Evolutionary conservation across 2,888 invertebrate species (phyloP).

Genomic region (Rosalia funebris): DNA sequence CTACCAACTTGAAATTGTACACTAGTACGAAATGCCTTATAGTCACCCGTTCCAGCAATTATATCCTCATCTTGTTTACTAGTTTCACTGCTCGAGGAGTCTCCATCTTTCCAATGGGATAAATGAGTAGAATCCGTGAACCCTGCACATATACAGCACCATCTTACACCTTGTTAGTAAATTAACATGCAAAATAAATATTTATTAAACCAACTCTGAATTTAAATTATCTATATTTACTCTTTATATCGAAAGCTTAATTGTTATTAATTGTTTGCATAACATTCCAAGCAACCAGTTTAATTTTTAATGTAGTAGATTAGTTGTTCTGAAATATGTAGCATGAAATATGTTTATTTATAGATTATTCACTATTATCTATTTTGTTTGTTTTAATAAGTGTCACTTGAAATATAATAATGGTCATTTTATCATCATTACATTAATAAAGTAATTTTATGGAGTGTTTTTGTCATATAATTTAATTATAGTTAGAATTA

Average conservation of each 20-base stretch:
- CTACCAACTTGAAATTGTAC: constrained; percentile 65
- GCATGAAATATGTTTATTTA: no score
- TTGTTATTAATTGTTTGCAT: constrained; percentile 16
- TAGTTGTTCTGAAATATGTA: no score
- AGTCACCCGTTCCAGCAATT: constrained; percentile 38
- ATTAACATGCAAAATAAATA: constrained; percentile 32
- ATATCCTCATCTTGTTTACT: constrained; percentile 65
- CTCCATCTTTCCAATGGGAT: constrained; percentile 63
- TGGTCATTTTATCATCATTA: no score
- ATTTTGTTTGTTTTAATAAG: no score
- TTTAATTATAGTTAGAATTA: no score
- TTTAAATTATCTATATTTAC: neutral
- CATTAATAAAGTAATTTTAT: no score
- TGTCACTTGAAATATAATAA: no score
- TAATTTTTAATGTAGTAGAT: no score
- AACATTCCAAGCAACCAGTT: constrained; percentile 8
- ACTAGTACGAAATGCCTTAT: constrained; percentile 47
- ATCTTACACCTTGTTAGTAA: constrained; percentile 56
- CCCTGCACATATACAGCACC: constrained; percentile 53
- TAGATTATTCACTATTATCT: no score
- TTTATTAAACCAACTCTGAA: constrained; percentile 1
- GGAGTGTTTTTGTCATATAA: no score
- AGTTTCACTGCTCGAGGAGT: constrained; percentile 69
- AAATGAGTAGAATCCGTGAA: constrained; percentile 48
- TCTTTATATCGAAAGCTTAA: neutral